Evolutionary conservation across 2,888 invertebrate genomes (phyloP), one percentile per base, ranked within the genome.

Genomic region (Dorcus parallelipipedus): DNA sequence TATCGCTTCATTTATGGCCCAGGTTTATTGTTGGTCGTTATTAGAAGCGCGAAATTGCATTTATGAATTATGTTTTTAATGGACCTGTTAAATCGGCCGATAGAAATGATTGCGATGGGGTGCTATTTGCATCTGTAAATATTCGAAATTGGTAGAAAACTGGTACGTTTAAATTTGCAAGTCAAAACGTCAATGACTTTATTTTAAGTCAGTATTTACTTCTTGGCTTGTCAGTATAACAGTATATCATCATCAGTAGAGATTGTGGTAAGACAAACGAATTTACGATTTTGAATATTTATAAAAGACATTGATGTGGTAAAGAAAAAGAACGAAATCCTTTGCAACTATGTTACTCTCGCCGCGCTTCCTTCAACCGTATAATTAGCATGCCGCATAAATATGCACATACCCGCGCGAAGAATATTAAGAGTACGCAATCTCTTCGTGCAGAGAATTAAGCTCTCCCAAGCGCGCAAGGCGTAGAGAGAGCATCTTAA

Each of bases 1-100:
- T 52, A 56, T 56, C 56, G 10, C 56, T 43, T 42, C 50, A 56
- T 56, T 49, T 50, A 23, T 43, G 38, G 26, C 47, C 39, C 20
- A 40, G 38, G 38, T 56, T 47, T 43, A 56, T 52, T 50, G 55
- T 43, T 17, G 26, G 49, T 42, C 47, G 10, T 54, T 49, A 54
- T 49, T 49, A 45, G 51, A 43, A 50, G 41, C 23, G 42, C 10
- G 26, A 42, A 42, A 42, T 53, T 42, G 45, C 43, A 42, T 53
- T 38, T 38, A 17, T 49, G 23, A 33, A 26, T n/a, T 38, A 17
- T 49, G 38, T 17, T 49, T 49, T 49, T 49, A 42, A 42, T 17
- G 42, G 42, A 14, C 42, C 3, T 17, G 42, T 10, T 42, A 42
- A 42, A 33, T 33, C 26, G 26, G 26, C 4, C 26, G 26, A 33